phyloP scores from a whole-genome alignment of 2,113 vertebrate species.

The cattle (Bos taurus) region ARS-UCD2.0 NC_037332.1:100542001-100542500 shows the following conservation, averaged over 20 bases:
- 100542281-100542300: not conserved
- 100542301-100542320: not conserved
- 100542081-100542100: not conserved
- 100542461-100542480: not conserved
- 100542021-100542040: not conserved
- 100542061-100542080: not conserved
- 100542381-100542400: not conserved
- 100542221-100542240: not conserved
- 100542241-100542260: not conserved
- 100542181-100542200: not conserved
- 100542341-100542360: not conserved
- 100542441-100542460: not conserved
- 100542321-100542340: not conserved
- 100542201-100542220: not conserved
- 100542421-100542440: not conserved
- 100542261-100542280: not conserved
- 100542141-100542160: not conserved
- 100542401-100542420: not conserved
- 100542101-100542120: no score
- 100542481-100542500: not conserved
- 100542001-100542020: not conserved
- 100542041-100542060: not conserved
- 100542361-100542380: not conserved
- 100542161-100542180: not conserved
- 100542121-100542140: not conserved